These are phyloP conservation scores for Sebastes alutus DNA, from an alignment of 2,797 vertebrate species.

Conservation along the genomic window DNA sequence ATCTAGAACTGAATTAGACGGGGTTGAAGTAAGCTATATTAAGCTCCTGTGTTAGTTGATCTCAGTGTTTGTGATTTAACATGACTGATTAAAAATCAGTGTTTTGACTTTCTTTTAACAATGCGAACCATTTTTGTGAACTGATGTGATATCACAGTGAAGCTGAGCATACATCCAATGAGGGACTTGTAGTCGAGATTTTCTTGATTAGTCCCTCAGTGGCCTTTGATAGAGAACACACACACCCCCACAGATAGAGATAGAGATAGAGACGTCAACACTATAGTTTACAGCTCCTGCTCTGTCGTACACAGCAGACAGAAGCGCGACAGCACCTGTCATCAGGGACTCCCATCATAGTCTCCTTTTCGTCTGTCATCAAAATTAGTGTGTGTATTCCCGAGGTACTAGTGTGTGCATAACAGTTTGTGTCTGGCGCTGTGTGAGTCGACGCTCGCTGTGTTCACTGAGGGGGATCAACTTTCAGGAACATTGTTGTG, in stretches of 20 bases:
- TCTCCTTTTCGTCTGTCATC: slow-evolving; percentile 12
- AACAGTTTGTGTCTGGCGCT: neutral
- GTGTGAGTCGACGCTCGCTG: neutral
- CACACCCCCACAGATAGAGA: slow-evolving; percentile 23
- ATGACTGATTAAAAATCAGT: neutral
- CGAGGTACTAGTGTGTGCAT: neutral
- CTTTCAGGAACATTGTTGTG: neutral
- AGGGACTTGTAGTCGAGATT: neutral
- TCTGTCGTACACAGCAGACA: neutral
- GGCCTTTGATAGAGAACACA: neutral
- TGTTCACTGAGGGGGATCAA: neutral
- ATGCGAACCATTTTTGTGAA: neutral
- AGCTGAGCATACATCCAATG: neutral
- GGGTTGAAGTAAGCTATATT: neutral
- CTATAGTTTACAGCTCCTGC: slow-evolving; percentile 8
- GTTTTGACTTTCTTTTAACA: neutral
- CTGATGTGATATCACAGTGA: neutral
- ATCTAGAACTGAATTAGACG: neutral
- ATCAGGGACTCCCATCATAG: slow-evolving; percentile 1
- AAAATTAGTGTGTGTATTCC: slow-evolving; percentile 9
- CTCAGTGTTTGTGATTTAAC: neutral
- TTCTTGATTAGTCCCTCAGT: slow-evolving; percentile 7
- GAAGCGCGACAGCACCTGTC: slow-evolving; percentile 7
- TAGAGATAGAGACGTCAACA: slow-evolving; percentile 8
- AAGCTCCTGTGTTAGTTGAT: neutral